Evolutionary conservation across 2,888 invertebrate genomes (phyloP).

Genomic region (Sicus ferrugineus): DNA sequence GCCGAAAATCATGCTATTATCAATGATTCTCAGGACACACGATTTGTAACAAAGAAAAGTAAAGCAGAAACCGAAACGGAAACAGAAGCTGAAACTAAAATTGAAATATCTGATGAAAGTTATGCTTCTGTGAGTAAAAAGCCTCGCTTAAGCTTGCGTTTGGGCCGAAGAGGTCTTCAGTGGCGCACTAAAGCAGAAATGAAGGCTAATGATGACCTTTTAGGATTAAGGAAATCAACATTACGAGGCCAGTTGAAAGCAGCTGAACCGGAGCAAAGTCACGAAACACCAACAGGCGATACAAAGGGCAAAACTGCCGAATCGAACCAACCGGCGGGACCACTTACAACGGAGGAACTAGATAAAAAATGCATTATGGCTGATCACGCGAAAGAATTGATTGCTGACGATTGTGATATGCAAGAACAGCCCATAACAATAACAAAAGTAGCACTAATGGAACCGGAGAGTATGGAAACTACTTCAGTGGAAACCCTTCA

Average conservation of each 20-base stretch:
- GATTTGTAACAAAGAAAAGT: not conserved
- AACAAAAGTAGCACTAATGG: not conserved
- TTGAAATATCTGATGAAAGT: not conserved
- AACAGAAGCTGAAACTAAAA: not conserved
- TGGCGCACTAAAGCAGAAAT: constrained; percentile 54
- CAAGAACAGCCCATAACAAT: not conserved
- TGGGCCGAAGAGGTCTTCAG: constrained; percentile 35
- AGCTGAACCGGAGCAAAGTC: not conserved
- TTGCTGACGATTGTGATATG: not conserved
- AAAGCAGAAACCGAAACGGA: constrained; percentile 7
- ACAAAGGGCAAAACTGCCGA: not conserved
- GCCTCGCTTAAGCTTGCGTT: not conserved
- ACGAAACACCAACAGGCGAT: not conserved
- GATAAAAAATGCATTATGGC: not conserved
- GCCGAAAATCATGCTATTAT: not conserved
- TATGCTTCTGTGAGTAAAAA: not conserved
- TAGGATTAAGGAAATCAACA: constrained; percentile 12
- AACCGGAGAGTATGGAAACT: not conserved
- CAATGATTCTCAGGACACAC: not conserved
- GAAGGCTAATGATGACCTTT: constrained; percentile 27
- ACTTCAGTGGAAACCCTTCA: not conserved
- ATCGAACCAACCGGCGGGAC: not conserved
- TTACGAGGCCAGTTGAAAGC: not conserved
- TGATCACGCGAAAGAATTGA: constrained; percentile 5
- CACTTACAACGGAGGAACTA: not conserved